A percentile compares a stretch with the other conserved stretches of the same genome.
Evolutionary conservation across 2,888 invertebrate species (phyloP).

Genomic region (Augochlorella aurata): DNA sequence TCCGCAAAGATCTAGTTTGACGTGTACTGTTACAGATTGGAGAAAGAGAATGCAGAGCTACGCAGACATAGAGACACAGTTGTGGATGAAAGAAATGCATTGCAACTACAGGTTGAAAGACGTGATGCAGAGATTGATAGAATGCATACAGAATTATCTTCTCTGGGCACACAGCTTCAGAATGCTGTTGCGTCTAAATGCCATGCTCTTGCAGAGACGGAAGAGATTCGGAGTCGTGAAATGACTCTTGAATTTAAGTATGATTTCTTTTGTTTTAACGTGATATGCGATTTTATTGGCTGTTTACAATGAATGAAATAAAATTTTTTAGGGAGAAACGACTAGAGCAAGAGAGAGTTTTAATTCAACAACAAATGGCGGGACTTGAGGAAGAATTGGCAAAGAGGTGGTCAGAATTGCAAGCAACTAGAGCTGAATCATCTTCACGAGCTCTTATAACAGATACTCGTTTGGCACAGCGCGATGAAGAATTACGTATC

Average conservation of each 20-base stretch:
- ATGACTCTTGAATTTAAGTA: constrained; percentile 89
- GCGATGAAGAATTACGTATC: constrained; percentile 90
- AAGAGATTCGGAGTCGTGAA: constrained; percentile 92
- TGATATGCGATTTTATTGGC: background rate
- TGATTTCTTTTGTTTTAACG: constrained; percentile 45
- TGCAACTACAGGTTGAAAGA: constrained; percentile 88
- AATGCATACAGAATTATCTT: constrained; percentile 86
- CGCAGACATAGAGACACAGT: constrained; percentile 88
- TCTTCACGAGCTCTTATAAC: constrained; percentile 86
- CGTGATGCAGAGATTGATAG: constrained; percentile 89
- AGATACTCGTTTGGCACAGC: constrained; percentile 90
- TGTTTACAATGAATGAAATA: background rate
- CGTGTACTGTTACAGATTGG: constrained; percentile 77
- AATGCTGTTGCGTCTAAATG: constrained; percentile 91
- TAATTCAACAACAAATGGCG: constrained; percentile 90
- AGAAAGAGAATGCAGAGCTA: constrained; percentile 86
- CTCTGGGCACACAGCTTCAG: constrained; percentile 89
- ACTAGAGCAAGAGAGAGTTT: constrained; percentile 90
- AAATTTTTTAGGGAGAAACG: constrained; percentile 86
- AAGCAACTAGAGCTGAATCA: constrained; percentile 89
- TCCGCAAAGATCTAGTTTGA: background rate
- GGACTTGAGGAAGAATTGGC: constrained; percentile 90
- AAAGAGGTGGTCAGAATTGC: constrained; percentile 89
- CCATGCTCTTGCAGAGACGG: constrained; percentile 90
- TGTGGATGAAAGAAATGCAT: constrained; percentile 89